Evolutionary conservation across 2,113 vertebrate genomes (phyloP).

Genomic region (Callaeas wilsoni): DNA sequence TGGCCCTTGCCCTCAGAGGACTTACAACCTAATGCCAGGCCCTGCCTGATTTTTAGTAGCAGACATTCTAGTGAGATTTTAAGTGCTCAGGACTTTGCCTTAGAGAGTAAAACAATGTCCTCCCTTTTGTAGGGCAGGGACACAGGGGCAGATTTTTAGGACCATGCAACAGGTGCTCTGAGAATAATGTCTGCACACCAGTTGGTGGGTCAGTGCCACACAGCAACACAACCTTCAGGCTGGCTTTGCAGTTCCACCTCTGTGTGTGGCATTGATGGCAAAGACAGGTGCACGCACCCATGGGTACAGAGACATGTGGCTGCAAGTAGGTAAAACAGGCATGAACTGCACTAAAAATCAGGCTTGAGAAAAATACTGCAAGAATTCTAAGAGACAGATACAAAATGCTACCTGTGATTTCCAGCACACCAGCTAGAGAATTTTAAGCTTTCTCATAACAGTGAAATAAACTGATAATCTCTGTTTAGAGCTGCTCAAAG

Average conservation of each 20-base stretch:
- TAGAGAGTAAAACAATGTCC: neutral
- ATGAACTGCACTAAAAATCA: neutral
- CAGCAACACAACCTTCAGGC: neutral
- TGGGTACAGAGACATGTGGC: neutral
- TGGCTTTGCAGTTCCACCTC: neutral
- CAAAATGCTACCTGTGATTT: neutral
- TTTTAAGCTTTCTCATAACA: neutral
- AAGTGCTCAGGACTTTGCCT: neutral
- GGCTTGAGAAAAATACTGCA: neutral
- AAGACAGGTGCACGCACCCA: fast-evolving
- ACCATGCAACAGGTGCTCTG: neutral
- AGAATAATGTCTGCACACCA: neutral
- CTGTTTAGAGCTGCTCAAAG: neutral
- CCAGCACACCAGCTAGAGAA: neutral
- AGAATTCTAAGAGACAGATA: neutral
- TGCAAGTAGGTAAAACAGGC: neutral
- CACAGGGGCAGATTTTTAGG: neutral
- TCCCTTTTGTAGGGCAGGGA: neutral
- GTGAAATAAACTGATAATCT: neutral
- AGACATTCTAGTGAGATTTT: neutral
- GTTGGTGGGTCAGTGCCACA: neutral
- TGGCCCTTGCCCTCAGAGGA: neutral
- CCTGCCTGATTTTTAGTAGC: neutral
- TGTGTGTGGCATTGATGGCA: neutral
- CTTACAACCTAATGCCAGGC: neutral